Evolutionary conservation across 2,888 invertebrate species (phyloP).

Genomic region (Cataglyphis cursor): DNA sequence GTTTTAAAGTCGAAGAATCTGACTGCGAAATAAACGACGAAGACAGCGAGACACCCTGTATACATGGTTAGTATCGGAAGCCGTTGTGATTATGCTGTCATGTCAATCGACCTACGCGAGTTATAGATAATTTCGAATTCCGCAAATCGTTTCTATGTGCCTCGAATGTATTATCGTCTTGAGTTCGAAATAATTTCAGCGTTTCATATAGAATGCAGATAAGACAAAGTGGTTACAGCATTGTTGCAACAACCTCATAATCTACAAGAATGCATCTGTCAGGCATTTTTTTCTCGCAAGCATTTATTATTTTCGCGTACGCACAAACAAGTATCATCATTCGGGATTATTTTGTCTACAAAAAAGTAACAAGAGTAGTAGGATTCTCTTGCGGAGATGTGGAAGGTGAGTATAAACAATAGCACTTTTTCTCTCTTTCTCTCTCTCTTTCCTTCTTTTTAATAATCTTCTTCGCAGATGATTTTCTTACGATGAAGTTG

Average conservation of each 20-base stretch:
- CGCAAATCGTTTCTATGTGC: conserved; percentile 23
- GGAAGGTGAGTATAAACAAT: conserved; percentile 60
- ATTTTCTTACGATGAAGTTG: conserved; percentile 66
- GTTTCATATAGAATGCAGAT: neutral
- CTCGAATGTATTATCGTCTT: conserved; percentile 1
- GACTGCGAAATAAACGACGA: neutral
- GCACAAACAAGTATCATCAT: conserved; percentile 62
- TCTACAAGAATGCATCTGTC: conserved; percentile 40
- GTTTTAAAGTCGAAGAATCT: neutral
- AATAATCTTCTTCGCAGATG: conserved; percentile 64
- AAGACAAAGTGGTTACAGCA: neutral
- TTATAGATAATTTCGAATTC: conserved; percentile 32
- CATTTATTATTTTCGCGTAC: conserved; percentile 30
- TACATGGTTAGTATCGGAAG: conserved; percentile 23
- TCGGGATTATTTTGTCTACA: conserved; percentile 73
- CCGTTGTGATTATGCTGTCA: conserved; percentile 49
- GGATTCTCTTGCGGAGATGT: conserved; percentile 74
- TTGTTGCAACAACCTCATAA: neutral
- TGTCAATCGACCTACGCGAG: conserved; percentile 29
- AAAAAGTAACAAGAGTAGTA: conserved; percentile 69
- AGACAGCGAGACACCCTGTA: conserved; percentile 11
- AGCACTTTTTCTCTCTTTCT: no score
- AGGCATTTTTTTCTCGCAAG: conserved; percentile 38
- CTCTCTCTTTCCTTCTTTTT: neutral
- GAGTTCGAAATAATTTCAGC: neutral